These are phyloP conservation scores for sheep (Ovis aries) DNA, from an alignment of 2,113 vertebrate species.

Conservation along the genomic window DNA sequence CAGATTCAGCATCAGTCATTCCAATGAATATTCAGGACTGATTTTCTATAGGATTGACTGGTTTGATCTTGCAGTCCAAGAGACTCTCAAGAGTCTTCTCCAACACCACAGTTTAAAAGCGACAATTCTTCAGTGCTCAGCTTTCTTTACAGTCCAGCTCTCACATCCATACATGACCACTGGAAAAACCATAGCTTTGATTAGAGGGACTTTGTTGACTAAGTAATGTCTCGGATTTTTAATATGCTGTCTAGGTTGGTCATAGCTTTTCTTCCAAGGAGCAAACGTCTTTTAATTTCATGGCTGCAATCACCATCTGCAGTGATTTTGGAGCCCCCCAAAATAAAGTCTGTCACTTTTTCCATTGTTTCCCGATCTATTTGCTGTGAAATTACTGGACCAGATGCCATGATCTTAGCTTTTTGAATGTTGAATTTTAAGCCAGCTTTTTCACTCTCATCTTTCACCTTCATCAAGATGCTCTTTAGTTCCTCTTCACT, in stretches of 20 bases:
- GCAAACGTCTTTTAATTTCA: neutral
- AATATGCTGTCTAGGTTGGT: neutral
- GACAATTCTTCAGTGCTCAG: fast-evolving
- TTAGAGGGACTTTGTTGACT: neutral
- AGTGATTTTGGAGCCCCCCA: neutral
- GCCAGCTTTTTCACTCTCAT: neutral
- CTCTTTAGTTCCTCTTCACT: neutral
- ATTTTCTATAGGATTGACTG: neutral
- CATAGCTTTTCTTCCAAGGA: neutral
- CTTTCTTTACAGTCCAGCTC: neutral
- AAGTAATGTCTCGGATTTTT: neutral
- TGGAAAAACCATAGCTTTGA: neutral
- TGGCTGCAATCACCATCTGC: neutral
- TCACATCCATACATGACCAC: neutral
- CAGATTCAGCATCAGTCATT: neutral
- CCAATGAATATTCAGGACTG: neutral
- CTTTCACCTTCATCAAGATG: neutral
- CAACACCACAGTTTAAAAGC: neutral
- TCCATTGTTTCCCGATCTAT: neutral
- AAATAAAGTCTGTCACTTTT: neutral
- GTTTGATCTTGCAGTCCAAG: neutral
- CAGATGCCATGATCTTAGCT: neutral
- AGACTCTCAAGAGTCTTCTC: neutral
- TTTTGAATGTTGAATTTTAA: neutral
- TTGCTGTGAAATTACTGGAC: neutral